Evolutionary conservation across 2,113 vertebrate genomes (phyloP).

Genomic region (Hepsetus odoe): DNA sequence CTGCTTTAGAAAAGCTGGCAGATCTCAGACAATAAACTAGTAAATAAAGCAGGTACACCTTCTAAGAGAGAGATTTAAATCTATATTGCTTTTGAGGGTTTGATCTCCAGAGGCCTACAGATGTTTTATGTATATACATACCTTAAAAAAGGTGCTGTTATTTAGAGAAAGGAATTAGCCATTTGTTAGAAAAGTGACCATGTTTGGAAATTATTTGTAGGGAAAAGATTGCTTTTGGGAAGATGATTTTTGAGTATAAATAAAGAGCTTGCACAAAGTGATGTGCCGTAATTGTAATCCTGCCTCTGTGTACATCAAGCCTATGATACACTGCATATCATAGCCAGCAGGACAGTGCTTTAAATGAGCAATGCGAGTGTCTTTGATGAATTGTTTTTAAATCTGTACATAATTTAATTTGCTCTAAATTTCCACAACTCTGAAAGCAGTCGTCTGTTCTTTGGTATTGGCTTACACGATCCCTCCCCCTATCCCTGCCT

Average conservation of each 20-base stretch:
- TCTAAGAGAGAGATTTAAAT: neutral
- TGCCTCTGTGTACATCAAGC: neutral
- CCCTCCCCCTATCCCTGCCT: constrained; percentile 67
- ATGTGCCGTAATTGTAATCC: too few relatives aligned
- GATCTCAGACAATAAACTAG: neutral
- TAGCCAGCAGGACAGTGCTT: constrained; percentile 61
- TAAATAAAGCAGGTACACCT: neutral
- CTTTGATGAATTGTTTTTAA: constrained; percentile 85
- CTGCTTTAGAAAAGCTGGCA: neutral
- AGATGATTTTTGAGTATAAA: neutral
- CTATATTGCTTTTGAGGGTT: too few relatives aligned
- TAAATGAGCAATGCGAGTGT: constrained; percentile 77
- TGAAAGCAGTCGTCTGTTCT: constrained; percentile 70
- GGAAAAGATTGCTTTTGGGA: neutral
- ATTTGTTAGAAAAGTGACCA: too few relatives aligned
- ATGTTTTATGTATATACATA: too few relatives aligned
- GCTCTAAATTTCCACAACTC: constrained; percentile 79
- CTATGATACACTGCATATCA: constrained; percentile 39
- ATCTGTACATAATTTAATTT: constrained; percentile 82
- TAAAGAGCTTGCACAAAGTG: neutral
- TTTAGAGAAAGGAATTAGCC: too few relatives aligned
- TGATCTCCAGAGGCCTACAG: too few relatives aligned
- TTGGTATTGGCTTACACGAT: constrained; percentile 77
- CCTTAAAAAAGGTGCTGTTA: too few relatives aligned
- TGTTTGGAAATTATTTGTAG: too few relatives aligned